phyloP scores from a whole-genome alignment of 2,888 invertebrate genomes.

The Leptarthrus brevirostris region DNA sequence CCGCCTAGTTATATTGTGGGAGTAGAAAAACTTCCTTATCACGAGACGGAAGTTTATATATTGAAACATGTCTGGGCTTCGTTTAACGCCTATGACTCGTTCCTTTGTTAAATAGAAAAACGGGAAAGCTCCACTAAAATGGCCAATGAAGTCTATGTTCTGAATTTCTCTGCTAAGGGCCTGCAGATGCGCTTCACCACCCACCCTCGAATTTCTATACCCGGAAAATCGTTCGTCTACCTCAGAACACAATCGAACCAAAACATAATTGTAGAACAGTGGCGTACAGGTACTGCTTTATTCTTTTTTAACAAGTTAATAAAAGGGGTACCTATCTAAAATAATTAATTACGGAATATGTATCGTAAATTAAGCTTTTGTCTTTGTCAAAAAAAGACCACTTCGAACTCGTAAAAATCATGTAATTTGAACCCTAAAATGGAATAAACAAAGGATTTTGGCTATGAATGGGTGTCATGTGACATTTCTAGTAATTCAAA shows the following conservation, averaged over 20 bases:
- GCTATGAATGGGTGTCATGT: no score
- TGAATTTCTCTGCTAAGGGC: not conserved
- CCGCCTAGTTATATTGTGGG: not conserved
- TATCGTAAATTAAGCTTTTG: no score
- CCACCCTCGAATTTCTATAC: conserved; percentile 15
- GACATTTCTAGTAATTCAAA: no score
- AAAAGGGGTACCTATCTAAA: no score
- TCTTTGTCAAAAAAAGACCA: no score
- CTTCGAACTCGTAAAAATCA: no score
- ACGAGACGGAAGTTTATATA: not conserved
- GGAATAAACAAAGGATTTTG: no score
- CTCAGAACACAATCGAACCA: not conserved
- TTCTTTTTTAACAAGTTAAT: no score
- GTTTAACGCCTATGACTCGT: not conserved
- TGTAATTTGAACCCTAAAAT: no score
- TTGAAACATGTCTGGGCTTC: not conserved
- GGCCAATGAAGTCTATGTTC: not conserved
- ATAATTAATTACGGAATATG: no score
- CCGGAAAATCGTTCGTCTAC: conserved; percentile 1
- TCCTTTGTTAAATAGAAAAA: not conserved
- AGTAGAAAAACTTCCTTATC: not conserved
- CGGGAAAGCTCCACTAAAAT: not conserved
- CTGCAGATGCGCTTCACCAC: not conserved
- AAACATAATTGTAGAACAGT: conserved; percentile 8
- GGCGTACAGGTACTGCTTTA: not conserved